Evolutionary conservation across 92 coral and sea anemone species (phyloP).

Genomic region (Parazoanthus swiftii): DNA sequence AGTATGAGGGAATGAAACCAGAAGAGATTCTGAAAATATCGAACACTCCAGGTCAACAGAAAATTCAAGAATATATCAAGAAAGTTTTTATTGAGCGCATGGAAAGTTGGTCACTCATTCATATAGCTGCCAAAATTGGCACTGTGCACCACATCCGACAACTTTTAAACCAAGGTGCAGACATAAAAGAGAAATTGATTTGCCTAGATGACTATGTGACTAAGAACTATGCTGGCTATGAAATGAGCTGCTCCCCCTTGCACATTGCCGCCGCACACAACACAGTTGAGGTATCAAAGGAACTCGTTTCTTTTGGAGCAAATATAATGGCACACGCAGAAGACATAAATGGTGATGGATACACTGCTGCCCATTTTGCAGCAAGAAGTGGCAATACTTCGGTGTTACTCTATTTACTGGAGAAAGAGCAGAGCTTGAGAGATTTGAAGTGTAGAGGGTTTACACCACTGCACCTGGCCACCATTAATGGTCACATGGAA

Average conservation of each 20-base stretch:
- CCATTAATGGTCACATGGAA: slow-evolving; percentile 21
- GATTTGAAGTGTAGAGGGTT: slow-evolving; percentile 22
- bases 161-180: slow-evolving; percentile 28
- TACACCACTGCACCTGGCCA: slow-evolving; percentile 40
- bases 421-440: slow-evolving; percentile 33
- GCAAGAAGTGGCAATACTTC: slow-evolving; percentile 37
- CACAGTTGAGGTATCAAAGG: slow-evolving; percentile 23
- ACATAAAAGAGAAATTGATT: not conserved
- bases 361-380: slow-evolving; percentile 20
- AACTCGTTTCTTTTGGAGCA: slow-evolving; percentile 7
- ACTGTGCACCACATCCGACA: slow-evolving; percentile 14
- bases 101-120: slow-evolving; percentile 8
- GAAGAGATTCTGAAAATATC: slow-evolving; percentile 5
- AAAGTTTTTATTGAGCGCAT: not conserved
- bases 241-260: not conserved
- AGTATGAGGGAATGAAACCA: slow-evolving; percentile 36
- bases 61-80: slow-evolving; percentile 7
- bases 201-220: slow-evolving; percentile 20
- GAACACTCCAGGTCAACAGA: slow-evolving; percentile 1
- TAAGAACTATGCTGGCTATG: not conserved
- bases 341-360: slow-evolving; percentile 11
- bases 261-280: slow-evolving; percentile 40
- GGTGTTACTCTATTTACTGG: slow-evolving; percentile 12
- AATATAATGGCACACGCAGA: not conserved
- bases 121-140: slow-evolving; percentile 25